Base-by-base conservation (phyloP, 2,113 vertebrate genomes). In the Zosterops pallidus region DNA sequence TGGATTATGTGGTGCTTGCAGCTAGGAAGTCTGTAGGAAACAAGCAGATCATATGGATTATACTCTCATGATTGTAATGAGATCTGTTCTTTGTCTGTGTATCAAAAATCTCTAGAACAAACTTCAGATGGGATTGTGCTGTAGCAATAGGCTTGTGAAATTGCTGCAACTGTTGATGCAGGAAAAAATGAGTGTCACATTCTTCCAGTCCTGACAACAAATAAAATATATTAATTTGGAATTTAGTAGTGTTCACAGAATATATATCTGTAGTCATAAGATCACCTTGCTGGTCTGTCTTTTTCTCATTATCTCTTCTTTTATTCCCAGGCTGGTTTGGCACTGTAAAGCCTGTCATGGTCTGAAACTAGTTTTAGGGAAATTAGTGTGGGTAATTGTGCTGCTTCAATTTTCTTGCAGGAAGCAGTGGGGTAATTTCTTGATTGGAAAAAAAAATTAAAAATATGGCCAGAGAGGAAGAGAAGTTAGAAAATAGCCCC, bases 11-110 rank as follows among this genome's bases (percentile, higher is more conserved):
- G 47, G 26, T 81, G 35, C 41, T 78, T 89, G 60, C 57, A 86
- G 35, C 39, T 78, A 14, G n/a, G 50, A 85, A 49, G 25, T 76
- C 65, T 19, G 37, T 35, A 76, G 53, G 37, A 90, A 50, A 11
- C 14, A 77, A 78, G 47, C 42, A 81, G 46, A 52, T 88, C 23
- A 28, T 35, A 18, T 0, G 4, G 70, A 39, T 92, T 83, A 62
- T 55, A 11, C 37, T 67, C 8, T 75, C 1, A 1, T 71, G 77
- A 42, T 33, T 87, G 33, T 47, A 83, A 59, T 50, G 64, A 74
- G 23, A 67, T n/a, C 9, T 29, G 9, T 46, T 83, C 35, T 56
- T 83, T 0, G 0, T 71, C 28, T 0, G 0, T 35, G 26, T 39
- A 33, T 68, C 35, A 79, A 11, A 84, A 83, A 52, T 31, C 28